Base-by-base conservation (phyloP, 2,113 vertebrate species). In the Eonycteris spelaea region DNA sequence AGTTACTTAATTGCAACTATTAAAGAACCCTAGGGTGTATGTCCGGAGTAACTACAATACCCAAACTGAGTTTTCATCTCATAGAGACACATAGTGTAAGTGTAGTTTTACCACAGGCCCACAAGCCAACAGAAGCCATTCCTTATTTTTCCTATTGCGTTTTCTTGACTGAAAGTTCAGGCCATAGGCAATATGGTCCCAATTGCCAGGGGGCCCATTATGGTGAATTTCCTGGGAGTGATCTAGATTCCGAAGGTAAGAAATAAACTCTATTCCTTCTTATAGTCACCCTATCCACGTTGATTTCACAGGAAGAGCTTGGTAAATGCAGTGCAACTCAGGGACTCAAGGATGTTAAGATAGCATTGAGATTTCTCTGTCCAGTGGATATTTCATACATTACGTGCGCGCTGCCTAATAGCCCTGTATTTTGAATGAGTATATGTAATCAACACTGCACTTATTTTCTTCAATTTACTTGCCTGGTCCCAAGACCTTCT, bases 391-490 rank as follows among this genome's bases (percentile, higher is more conserved):
- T 89, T 96, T 87, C 4, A 2, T 61, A 67, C 93, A 82, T 91
- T 65, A 35, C 1, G n/a, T 1, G n/a, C 2, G 0, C 88, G 40
- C 84, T 24, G n/a, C 55, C 80, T 16, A 51, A 57, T 21, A 53
- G n/a, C 51, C 21, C 57, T 70, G 91, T 61, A 40, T 82, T 95
- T 88, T 8, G 18, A 80, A 77, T 22, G 78, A 93, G 53, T 75
- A 59, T 82, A 7, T 85, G 86, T 57, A 92, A 97, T 97, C 97
- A 97, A 40, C 85, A 82, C 43, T 68, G 74, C 61, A n/a, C 67
- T 91, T 92, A 92, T 84, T 96, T 94, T 82, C 57, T 97, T 97
- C 97, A 95, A 86, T 98, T 97, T 98, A 26, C 95, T 97, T 92
- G 92, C 35, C 82, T 94, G 75, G 89, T 97, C 94, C 95, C 97